phyloP scores from a whole-genome alignment of 2,113 vertebrate species.

The Cochlearius cochlearius region DNA sequence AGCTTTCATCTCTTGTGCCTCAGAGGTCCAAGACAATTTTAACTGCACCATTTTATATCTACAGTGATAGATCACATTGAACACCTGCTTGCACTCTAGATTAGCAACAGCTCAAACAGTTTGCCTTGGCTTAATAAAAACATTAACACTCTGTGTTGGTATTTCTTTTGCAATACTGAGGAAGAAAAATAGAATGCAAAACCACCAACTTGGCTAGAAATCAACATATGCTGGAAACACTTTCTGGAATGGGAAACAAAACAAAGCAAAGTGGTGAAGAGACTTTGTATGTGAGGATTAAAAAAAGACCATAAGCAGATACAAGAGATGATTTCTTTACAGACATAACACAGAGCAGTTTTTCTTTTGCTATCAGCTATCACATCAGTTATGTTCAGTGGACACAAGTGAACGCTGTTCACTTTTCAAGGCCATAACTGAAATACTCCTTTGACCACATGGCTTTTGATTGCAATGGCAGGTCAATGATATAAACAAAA shows the following conservation, averaged over 20 bases:
- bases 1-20: neutral
- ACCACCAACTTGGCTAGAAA: constrained; percentile 5
- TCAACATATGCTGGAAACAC: neutral
- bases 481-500: neutral
- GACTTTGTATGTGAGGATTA: neutral
- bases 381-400: neutral
- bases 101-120: neutral
- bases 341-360: neutral
- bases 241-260: neutral
- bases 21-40: constrained; percentile 36
- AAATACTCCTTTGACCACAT: neutral
- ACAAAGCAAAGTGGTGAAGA: neutral
- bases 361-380: neutral
- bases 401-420: neutral
- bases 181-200: neutral
- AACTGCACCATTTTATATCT: neutral
- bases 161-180: neutral
- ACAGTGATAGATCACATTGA: constrained; percentile 6
- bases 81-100: constrained; percentile 24
- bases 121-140: constrained; percentile 40
- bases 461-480: neutral
- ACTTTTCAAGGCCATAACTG: neutral
- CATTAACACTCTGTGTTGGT: neutral
- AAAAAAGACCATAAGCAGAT: neutral
- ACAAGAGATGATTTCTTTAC: neutral